Base-by-base conservation (phyloP, 2,797 vertebrate species). In the Pseudomugil tenellus region DNA sequence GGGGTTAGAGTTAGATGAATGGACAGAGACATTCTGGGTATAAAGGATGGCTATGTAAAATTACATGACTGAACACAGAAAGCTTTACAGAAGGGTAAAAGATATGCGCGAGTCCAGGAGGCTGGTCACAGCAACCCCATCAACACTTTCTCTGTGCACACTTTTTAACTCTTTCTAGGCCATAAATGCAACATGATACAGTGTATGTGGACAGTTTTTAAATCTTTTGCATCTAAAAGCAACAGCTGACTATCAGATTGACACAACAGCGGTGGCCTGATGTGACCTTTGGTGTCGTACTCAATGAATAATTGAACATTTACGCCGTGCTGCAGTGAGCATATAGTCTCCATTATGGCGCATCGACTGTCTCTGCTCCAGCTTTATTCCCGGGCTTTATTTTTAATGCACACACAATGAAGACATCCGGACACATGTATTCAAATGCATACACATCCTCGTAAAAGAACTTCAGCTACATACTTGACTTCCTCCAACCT, bases 221-320 rank as follows among this genome's bases (percentile, higher is more conserved):
- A 63, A 62, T 37, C 17, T 35, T 83, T 51, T 31, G 6, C 23
- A 0, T 57, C 68, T 63, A n/a, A 53, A 65, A 79, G 69, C 64
- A 75, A 86, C 58, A 72, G 74, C 81, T 84, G 85, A 87, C 84
- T 76, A 72, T 84, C 67, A 32, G 55, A 74, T 63, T 64, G 61
- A 79, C 75, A 81, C 88, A 89, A 84, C 53, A 79, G 65, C 26
- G 13, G 72, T 53, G 5, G 63, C 70, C 76, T 76, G 84, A 87
- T 83, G 84, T 89, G 85, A 74, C 78, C 77, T 66, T 74, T 79
- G 76, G 62, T 78, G 84, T 85, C 84, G 80, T 84, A 85, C 70
- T 70, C 61, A 9, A 86, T 94, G 88, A 92, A 92, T 92, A 93
- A 91, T 92, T 87, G 75, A 91, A 84, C 74, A 68, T 89, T 77